Conservation (phyloP, 2,113 vertebrate genomes). For the Xenus cinereus region DNA sequence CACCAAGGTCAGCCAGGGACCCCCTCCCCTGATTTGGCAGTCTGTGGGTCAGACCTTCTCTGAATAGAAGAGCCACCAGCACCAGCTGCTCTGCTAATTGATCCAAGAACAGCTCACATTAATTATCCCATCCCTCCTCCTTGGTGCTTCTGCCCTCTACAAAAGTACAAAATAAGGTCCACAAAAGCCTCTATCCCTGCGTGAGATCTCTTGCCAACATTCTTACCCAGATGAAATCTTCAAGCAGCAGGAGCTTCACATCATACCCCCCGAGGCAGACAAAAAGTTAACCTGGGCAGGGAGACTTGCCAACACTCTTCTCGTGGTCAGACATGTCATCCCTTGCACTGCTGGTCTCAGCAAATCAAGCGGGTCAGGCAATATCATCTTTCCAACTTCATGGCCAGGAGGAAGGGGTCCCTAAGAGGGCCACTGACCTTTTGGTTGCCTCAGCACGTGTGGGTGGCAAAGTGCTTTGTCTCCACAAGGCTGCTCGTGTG, state of each 20-base stretch:
- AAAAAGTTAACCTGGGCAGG: background rate
- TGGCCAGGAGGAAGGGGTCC: background rate
- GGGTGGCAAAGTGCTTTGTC: background rate
- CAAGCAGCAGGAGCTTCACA: background rate
- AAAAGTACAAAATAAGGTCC: background rate
- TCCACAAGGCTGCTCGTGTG: background rate
- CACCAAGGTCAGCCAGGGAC: rapidly evolving
- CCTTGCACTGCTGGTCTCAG: background rate
- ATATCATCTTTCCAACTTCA: background rate
- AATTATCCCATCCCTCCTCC: background rate
- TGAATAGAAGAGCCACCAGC: background rate
- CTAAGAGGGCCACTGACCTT: background rate
- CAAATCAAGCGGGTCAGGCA: background rate
- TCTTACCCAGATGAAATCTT: background rate
- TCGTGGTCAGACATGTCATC: rapidly evolving
- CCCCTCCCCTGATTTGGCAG: rapidly evolving
- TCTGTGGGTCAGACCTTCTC: background rate
- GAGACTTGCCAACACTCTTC: background rate
- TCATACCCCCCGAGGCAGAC: background rate
- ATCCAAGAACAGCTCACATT: rapidly evolving
- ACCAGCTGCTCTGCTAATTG: background rate
- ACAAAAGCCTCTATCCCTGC: background rate
- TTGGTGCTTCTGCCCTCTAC: background rate
- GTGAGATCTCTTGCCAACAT: background rate
- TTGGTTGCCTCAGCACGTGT: background rate